phyloP scores from a whole-genome alignment of 2,797 vertebrate genomes.

The Acomys russatus region DNA sequence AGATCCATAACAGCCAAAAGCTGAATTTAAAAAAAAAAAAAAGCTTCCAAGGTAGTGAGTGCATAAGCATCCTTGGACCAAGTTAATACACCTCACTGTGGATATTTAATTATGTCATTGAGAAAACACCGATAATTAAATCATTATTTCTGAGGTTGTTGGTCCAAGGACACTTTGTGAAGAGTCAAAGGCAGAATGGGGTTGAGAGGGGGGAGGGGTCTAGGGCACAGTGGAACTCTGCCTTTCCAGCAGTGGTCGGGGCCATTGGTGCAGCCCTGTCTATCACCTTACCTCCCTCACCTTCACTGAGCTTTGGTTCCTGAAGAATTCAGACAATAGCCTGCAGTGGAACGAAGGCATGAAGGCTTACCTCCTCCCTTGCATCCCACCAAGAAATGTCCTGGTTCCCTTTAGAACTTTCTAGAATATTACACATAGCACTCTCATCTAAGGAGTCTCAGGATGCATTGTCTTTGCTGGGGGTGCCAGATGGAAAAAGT shows the following conservation, averaged over 20 bases:
- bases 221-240: neutral
- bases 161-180: conserved; percentile 75
- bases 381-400: neutral
- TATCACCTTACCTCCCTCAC: accelerated
- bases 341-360: accelerated
- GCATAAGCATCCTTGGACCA: conserved; percentile 30
- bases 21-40: conserved; percentile 31
- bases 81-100: conserved; percentile 75
- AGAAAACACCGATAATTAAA: conserved; percentile 81
- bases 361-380: neutral
- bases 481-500: neutral
- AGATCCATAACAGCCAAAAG: conserved; percentile 71
- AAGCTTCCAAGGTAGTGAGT: conserved; percentile 65
- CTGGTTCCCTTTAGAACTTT: neutral
- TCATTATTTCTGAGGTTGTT: conserved; percentile 63
- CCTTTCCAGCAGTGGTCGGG: accelerated
- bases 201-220: neutral
- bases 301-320: neutral
- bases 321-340: neutral
- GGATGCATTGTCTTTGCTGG: neutral
- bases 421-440: neutral
- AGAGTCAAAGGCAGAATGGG: conserved; percentile 59
- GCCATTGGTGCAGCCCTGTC: accelerated
- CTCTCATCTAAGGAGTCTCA: neutral
- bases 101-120: conserved; percentile 79